These are phyloP conservation scores for Rhagoletis pomonella DNA, from an alignment of 1,140 invertebrate species.

Conservation along the genomic window DNA sequence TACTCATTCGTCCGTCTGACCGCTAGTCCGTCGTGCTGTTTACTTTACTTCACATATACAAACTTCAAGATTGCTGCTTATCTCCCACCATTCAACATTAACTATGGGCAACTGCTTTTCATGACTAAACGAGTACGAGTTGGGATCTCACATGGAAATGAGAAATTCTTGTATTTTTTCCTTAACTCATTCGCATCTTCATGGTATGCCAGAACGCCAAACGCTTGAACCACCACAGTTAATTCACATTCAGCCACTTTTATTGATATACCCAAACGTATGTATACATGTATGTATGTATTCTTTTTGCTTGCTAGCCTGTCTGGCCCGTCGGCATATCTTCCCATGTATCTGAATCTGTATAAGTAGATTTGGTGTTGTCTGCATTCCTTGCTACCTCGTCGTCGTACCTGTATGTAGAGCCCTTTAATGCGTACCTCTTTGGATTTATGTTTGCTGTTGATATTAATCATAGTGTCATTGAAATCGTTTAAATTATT, in stretches of 20 bases:
- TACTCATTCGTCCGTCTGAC: background rate
- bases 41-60: background rate
- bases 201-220: background rate
- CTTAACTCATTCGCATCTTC: slow-evolving; percentile 36
- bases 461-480: slow-evolving; percentile 74
- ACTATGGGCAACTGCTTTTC: slow-evolving; percentile 13
- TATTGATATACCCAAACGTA: background rate
- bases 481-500: slow-evolving; percentile 74
- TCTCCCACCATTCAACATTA: slow-evolving; percentile 47
- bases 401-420: background rate
- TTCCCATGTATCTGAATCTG: slow-evolving; percentile 46
- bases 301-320: background rate
- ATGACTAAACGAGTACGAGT: background rate
- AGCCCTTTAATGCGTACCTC: slow-evolving; percentile 45
- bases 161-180: slow-evolving; percentile 32
- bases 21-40: background rate
- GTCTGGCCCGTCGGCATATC: slow-evolving; percentile 17
- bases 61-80: slow-evolving; percentile 21
- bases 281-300: background rate
- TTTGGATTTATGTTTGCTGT: slow-evolving; percentile 61
- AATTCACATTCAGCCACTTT: slow-evolving; percentile 4
- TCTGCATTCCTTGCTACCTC: slow-evolving; percentile 44
- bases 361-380: slow-evolving; percentile 29
- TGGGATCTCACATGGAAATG: slow-evolving; percentile 21
- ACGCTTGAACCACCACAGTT: background rate